phyloP scores from a whole-genome alignment of 1,140 invertebrate genomes.

The Meloidogyne hapla region DNA sequence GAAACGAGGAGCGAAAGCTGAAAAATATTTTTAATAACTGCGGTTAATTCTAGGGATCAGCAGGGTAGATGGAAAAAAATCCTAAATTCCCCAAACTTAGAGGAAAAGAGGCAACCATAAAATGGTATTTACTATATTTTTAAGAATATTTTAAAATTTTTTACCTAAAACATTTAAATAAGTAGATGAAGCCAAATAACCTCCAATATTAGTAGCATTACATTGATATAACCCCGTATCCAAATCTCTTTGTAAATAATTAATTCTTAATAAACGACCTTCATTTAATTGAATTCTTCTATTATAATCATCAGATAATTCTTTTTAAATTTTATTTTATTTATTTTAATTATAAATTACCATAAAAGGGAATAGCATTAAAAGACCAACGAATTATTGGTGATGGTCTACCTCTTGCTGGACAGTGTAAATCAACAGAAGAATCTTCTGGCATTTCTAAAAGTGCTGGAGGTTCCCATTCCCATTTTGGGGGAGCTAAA shows the following conservation, averaged over 20 bases:
- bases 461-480: slow-evolving; percentile 78
- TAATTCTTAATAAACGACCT: slow-evolving; percentile 68
- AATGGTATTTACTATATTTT: too few species aligned
- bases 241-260: slow-evolving; percentile 75
- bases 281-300: slow-evolving; percentile 65
- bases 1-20: slow-evolving; percentile 59
- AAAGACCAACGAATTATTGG: slow-evolving; percentile 93
- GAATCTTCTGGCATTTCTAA: slow-evolving; percentile 86
- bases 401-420: slow-evolving; percentile 80
- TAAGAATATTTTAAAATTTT: too few species aligned
- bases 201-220: slow-evolving; percentile 94
- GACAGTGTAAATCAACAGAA: slow-evolving; percentile 80
- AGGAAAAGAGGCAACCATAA: too few species aligned
- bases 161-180: slow-evolving; percentile 89
- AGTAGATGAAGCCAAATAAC: slow-evolving; percentile 95
- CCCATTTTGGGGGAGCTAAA: slow-evolving; percentile 82
- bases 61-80: too few species aligned
- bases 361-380: slow-evolving; percentile 74
- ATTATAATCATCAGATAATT: slow-evolving; percentile 73
- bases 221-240: slow-evolving; percentile 98
- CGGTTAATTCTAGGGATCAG: too few species aligned
- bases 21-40: neutral
- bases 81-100: too few species aligned
- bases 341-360: slow-evolving; percentile 24
- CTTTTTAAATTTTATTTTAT: slow-evolving; percentile 52